These are phyloP conservation scores for Lipotes vexillifer DNA, from an alignment of 2,113 vertebrate genomes.

Conservation along the genomic window DNA sequence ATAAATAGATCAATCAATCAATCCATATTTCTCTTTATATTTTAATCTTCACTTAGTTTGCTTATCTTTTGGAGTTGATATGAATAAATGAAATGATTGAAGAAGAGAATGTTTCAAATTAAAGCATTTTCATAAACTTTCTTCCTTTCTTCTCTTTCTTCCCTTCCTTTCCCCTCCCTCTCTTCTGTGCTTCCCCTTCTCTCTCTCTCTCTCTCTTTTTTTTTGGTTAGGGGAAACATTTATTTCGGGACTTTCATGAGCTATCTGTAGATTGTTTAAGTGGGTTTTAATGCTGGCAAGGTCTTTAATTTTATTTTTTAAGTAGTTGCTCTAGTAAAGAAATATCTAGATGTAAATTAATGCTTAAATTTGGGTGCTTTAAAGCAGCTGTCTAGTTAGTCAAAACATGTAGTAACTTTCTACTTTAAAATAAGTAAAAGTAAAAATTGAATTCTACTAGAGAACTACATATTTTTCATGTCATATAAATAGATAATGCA, in stretches of 20 bases:
- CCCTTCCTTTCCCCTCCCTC: too few species aligned
- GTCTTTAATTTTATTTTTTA: not conserved
- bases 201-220: not conserved
- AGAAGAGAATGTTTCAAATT: not conserved
- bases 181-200: not conserved
- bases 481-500: not conserved
- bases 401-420: not conserved
- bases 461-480: not conserved
- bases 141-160: accelerated
- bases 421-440: not conserved
- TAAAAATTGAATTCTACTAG: not conserved
- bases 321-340: not conserved
- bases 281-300: not conserved
- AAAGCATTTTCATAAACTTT: not conserved
- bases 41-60: not conserved
- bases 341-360: conserved; percentile 10
- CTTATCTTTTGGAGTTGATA: not conserved
- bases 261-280: not conserved
- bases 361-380: not conserved
- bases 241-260: not conserved
- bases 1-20: not conserved
- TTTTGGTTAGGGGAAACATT: not conserved
- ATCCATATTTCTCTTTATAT: not conserved
- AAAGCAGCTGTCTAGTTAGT: not conserved
- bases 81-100: not conserved